Evolutionary conservation across 2,888 invertebrate species (phyloP).

Genomic region (Spialia ferax): DNA sequence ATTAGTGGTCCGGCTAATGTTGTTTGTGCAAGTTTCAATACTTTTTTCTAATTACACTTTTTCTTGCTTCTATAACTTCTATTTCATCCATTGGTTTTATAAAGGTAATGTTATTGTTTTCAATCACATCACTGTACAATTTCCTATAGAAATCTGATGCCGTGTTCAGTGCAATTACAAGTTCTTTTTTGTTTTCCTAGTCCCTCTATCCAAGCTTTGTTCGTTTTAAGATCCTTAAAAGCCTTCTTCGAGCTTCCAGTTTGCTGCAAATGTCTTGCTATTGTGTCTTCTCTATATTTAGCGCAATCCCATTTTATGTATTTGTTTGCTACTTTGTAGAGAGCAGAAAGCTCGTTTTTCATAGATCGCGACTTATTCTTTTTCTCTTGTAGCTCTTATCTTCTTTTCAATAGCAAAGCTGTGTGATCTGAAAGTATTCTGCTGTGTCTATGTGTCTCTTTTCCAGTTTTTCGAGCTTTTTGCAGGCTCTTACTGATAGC

Average conservation of each 20-base stretch:
- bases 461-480: neutral
- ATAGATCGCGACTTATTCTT: conserved; percentile 38
- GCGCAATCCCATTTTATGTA: conserved; percentile 39
- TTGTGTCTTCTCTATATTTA: conserved; percentile 22
- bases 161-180: neutral
- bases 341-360: conserved; percentile 39
- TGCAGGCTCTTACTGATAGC: conserved; percentile 30
- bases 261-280: neutral
- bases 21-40: neutral
- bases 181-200: neutral
- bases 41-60: neutral
- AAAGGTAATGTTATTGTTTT: neutral
- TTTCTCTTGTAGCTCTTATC: conserved; percentile 35
- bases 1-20: neutral
- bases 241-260: neutral
- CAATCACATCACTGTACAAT: neutral
- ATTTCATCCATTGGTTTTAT: neutral
- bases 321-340: conserved; percentile 39
- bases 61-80: neutral
- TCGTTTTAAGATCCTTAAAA: neutral
- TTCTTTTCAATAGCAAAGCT: conserved; percentile 16
- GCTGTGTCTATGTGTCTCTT: conserved; percentile 18
- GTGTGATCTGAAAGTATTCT: conserved; percentile 33
- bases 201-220: neutral
- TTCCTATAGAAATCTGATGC: neutral